Conservation (phyloP, 2,888 invertebrate species). For the Erebia palarica region DNA sequence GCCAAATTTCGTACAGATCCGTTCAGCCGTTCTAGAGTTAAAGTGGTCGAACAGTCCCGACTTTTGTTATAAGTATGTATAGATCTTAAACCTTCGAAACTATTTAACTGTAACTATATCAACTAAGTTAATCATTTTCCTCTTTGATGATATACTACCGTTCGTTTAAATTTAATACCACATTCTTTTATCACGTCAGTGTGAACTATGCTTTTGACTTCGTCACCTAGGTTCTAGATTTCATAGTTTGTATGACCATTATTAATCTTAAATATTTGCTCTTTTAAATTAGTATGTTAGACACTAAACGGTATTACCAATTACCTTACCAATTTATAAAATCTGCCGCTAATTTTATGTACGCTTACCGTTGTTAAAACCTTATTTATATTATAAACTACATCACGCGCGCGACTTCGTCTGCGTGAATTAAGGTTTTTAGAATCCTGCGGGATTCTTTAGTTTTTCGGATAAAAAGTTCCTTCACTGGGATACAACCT, state of each 20-base stretch:
- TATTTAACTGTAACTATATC: background rate
- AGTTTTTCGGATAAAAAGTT: too few relatives aligned
- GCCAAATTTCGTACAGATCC: too few relatives aligned
- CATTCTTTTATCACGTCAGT: background rate
- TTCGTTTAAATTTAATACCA: background rate
- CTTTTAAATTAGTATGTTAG: background rate
- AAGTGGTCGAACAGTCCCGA: too few relatives aligned
- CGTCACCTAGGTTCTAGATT: conserved; percentile 12
- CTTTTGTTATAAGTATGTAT: too few relatives aligned
- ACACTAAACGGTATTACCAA: background rate
- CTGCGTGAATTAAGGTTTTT: too few relatives aligned
- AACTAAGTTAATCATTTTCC: background rate
- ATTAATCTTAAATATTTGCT: conserved; percentile 7
- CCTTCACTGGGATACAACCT: too few relatives aligned
- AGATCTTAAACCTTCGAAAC: background rate
- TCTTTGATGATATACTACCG: conserved; percentile 5
- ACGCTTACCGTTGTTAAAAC: too few relatives aligned
- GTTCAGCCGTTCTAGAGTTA: too few relatives aligned
- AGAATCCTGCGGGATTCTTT: too few relatives aligned
- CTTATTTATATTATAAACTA: too few relatives aligned
- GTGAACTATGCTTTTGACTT: conserved; percentile 4
- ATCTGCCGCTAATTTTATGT: too few relatives aligned
- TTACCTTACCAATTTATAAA: background rate
- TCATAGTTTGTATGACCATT: background rate
- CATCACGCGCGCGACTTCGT: too few relatives aligned